Conservation (phyloP, 30 jellyfish, hydroid and myxozoan species). For the Rhopilema esculentum region DNA sequence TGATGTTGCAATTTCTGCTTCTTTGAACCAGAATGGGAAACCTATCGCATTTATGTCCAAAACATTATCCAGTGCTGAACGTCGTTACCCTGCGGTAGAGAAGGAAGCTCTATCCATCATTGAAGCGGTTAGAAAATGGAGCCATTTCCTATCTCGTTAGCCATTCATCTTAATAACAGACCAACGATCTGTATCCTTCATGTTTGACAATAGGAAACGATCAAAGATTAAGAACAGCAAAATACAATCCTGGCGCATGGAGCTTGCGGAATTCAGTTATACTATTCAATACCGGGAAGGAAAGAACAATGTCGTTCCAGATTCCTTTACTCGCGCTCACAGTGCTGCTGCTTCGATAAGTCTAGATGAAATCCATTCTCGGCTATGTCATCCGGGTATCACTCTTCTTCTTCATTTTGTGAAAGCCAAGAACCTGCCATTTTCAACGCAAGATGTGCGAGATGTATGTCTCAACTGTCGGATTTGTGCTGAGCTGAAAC, state of each 20-base stretch:
- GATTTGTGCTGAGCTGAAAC: constrained; percentile 65
- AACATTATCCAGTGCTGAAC: constrained; percentile 16
- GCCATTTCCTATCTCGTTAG: constrained; percentile 64
- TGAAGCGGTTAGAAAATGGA: constrained; percentile 81
- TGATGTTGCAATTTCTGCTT: constrained; percentile 66
- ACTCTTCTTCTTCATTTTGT: constrained; percentile 65
- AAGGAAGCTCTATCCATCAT: no score
- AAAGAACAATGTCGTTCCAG: constrained; percentile 37
- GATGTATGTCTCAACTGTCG: constrained; percentile 47
- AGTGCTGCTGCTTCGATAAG: no score
- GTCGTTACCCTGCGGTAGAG: no score
- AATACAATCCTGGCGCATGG: constrained; percentile 71
- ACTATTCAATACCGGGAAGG: constrained; percentile 53
- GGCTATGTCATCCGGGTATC: no score
- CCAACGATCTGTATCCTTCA: constrained; percentile 66
- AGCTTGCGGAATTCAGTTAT: constrained; percentile 72
- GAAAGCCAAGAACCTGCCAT: constrained; percentile 55
- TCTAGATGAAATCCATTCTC: no score
- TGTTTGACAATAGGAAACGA: constrained; percentile 75
- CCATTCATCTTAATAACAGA: constrained; percentile 71
- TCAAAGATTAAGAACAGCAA: constrained; percentile 71
- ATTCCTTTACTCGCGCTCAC: no score
- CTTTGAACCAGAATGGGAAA: constrained; percentile 71
- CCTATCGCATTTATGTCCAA: constrained; percentile 75
- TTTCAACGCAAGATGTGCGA: constrained; percentile 56